These are phyloP conservation scores for Cassiopea xamachana DNA, from an alignment of 30 jellyfish, hydroid and myxozoan species.

Conservation along the genomic window DNA sequence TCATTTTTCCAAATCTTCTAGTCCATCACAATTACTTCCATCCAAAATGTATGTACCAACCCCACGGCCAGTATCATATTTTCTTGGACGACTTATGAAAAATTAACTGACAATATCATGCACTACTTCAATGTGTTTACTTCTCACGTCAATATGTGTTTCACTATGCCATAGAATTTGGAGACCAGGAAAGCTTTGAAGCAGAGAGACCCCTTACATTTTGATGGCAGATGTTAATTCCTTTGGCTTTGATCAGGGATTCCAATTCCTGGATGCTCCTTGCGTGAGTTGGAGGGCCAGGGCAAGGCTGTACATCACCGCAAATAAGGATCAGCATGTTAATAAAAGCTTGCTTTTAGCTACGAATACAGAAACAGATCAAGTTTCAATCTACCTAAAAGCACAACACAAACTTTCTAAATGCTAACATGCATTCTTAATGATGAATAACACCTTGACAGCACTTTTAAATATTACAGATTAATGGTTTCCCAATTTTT, in stretches of 20 bases:
- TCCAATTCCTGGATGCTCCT: constrained; percentile 17
- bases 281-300: constrained; percentile 14
- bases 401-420: no score
- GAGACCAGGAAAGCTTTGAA: constrained; percentile 48
- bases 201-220: constrained; percentile 25
- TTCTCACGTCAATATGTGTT: constrained; percentile 58
- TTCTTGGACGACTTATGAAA: constrained; percentile 46
- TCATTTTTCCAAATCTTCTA: constrained; percentile 28
- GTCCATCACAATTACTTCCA: constrained; percentile 45
- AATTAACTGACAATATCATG: constrained; percentile 39
- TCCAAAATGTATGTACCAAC: constrained; percentile 49
- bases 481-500: no score
- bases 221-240: constrained; percentile 14
- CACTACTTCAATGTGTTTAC: constrained; percentile 23
- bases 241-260: constrained; percentile 35
- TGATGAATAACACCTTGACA: no score
- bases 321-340: constrained; percentile 28
- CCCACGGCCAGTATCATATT: constrained; percentile 51
- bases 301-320: constrained; percentile 53
- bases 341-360: constrained; percentile 15
- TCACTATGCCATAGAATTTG: constrained; percentile 33
- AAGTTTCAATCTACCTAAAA: not conserved
- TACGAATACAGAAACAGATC: constrained; percentile 11
- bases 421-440: no score
- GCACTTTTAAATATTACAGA: no score